Evolutionary conservation across 1,140 invertebrate genomes (phyloP), one percentile per base, ranked within the genome.

Genomic region (Teleopsis dalmanni): DNA sequence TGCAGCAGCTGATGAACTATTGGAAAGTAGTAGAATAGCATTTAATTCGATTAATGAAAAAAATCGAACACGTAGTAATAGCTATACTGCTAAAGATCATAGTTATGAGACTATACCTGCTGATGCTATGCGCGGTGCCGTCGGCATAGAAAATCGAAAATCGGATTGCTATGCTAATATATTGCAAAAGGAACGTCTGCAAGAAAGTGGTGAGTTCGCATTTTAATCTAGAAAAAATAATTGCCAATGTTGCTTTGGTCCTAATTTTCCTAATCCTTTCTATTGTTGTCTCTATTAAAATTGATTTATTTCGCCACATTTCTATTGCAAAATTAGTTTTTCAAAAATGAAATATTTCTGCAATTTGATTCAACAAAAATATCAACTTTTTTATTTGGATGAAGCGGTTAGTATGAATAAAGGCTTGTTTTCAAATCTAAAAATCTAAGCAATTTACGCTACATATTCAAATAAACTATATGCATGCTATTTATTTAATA

Each of bases 71-170:
- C 52, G 63, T 4, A 66, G 61, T 31, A 71, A 65, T 36, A 68
- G 65, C 44, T 68, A 68, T 36, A 56, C 59, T 10, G 57, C 62
- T 16, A 70, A 70, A 40, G 78, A 82, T 68, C 77, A 78, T n/a
- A 79, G 79, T 6, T 81, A 83, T 57, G 81, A 82, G 62, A 81
- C 79, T 26, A 77, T 78, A 50, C 73, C 75, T 2, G 65, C 70
- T 0, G 74, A 78, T 46, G 59, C 68, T 1, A 35, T 50, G 55
- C 22, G 47, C 40, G 19, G 47, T 48, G 31, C 37, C 52, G 41
- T 26, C 55, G 10, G 43, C 11, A 55, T 59, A 7, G 53, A 62
- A 48, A 72, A 74, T 57, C 69, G 68, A 51, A 52, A 78, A 69
- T 58, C 73, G 69, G 56, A 69, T 54, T 62, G 65, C 18, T 69